A percentile compares a stretch with the other conserved stretches of the same genome.
These are phyloP conservation scores for Dysdera silvatica DNA, from an alignment of 1,140 invertebrate genomes.

Conservation along the genomic window DNA sequence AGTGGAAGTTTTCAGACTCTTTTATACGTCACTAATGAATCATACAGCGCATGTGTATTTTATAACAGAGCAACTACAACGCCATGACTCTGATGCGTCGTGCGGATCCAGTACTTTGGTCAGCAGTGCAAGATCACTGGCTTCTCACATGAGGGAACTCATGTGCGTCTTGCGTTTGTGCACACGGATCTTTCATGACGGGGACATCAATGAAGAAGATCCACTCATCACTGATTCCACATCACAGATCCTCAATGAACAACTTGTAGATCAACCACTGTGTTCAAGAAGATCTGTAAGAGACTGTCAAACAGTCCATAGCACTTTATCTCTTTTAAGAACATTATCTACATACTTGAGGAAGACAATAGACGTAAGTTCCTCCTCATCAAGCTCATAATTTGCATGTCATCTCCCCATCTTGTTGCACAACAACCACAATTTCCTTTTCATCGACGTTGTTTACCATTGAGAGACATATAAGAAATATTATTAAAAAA, in stretches of 20 bases:
- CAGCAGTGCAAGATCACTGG: background rate
- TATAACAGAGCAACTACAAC: background rate
- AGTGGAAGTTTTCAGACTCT: background rate
- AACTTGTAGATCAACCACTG: constrained; percentile 9
- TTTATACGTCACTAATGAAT: constrained; percentile 18
- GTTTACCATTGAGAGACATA: too few relatives aligned
- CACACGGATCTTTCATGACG: background rate
- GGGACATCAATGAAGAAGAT: background rate
- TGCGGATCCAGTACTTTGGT: background rate
- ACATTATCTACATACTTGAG: constrained; percentile 1
- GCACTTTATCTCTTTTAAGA: background rate
- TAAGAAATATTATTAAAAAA: too few relatives aligned
- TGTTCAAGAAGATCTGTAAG: constrained; percentile 10
- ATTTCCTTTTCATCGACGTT: too few relatives aligned
- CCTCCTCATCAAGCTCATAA: too few relatives aligned
- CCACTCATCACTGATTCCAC: background rate
- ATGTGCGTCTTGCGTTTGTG: constrained; percentile 12
- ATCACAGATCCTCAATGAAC: constrained; percentile 5
- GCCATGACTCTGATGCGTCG: background rate
- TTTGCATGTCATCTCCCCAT: too few relatives aligned
- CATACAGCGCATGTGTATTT: constrained; percentile 20
- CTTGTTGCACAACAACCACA: too few relatives aligned
- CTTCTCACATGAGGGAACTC: background rate
- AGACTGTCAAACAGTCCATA: constrained; percentile 14
- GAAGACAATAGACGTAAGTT: too few relatives aligned